Conservation (phyloP, 2,888 invertebrate species). For the Drosophila aldrichi region DNA sequence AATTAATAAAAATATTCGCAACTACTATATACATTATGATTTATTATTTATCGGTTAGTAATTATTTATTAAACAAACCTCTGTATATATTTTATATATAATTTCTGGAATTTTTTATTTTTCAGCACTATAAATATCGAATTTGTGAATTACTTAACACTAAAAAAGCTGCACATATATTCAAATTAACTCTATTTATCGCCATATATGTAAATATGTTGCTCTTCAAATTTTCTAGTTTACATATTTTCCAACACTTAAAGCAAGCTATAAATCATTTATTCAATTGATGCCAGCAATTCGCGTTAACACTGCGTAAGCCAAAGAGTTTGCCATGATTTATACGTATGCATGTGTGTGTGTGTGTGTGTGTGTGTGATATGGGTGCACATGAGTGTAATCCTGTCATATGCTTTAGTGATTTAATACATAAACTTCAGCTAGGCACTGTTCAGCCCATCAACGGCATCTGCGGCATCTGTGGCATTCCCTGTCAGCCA, state of each 20-base stretch:
- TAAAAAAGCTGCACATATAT: no score
- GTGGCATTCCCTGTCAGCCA: conserved; percentile 32
- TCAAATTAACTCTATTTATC: not conserved
- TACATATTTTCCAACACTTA: not conserved
- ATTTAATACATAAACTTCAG: conserved; percentile 72
- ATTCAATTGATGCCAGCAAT: conserved; percentile 4
- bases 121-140: no score
- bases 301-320: conserved; percentile 32
- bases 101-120: no score
- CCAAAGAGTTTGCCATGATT: conserved; percentile 73
- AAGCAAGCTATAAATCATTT: not conserved
- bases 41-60: no score
- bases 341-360: conserved; percentile 38
- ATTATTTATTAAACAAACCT: no score
- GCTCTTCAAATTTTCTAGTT: not conserved
- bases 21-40: no score
- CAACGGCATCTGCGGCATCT: conserved; percentile 34
- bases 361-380: conserved; percentile 32
- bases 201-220: no score
- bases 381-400: conserved; percentile 62
- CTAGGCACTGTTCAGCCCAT: conserved; percentile 14
- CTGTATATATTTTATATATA: no score
- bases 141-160: no score
- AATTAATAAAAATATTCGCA: not conserved
- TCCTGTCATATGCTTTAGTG: conserved; percentile 75